A percentile compares a stretch with the other conserved stretches of the same genome.
Evolutionary conservation across 1,140 invertebrate genomes (phyloP).

Genomic region (Caenorhabditis latens): DNA sequence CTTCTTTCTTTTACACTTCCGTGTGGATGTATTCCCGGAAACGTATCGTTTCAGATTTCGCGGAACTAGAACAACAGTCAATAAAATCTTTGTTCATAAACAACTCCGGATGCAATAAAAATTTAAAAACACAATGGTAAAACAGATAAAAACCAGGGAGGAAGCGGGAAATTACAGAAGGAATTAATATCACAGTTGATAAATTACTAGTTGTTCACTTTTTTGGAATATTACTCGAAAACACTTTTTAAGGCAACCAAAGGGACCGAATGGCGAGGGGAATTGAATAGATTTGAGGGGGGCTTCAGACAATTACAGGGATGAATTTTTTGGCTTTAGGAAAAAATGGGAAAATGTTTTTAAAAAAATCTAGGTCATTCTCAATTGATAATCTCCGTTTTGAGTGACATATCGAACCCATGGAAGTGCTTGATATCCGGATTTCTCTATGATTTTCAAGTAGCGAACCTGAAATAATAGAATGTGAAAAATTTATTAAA

Average conservation of each 20-base stretch:
- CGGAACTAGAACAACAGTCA: no score
- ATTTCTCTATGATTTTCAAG: constrained; percentile 99
- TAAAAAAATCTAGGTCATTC: constrained; percentile 84
- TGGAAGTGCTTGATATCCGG: constrained; percentile 97
- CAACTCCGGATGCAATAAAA: not conserved
- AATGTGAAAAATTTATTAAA: not conserved
- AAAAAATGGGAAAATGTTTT: not conserved
- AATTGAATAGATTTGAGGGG: not conserved
- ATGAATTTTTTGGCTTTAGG: not conserved
- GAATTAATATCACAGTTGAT: constrained; percentile 32
- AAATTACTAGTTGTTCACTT: constrained; percentile 29
- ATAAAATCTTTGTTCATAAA: no score
- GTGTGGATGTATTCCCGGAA: no score
- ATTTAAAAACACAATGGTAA: not conserved
- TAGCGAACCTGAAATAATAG: constrained; percentile 84
- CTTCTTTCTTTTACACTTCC: no score
- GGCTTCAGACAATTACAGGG: not conserved
- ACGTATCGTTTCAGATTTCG: no score
- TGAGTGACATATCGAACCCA: constrained; percentile 99
- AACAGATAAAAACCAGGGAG: not conserved
- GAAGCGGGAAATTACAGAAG: not conserved
- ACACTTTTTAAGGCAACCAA: constrained; percentile 7
- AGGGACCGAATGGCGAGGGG: constrained; percentile 38
- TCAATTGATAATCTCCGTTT: constrained; percentile 98
- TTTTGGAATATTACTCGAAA: not conserved